Evolutionary conservation across 2,888 invertebrate species (phyloP).

Genomic region (Caradrina kadenii): DNA sequence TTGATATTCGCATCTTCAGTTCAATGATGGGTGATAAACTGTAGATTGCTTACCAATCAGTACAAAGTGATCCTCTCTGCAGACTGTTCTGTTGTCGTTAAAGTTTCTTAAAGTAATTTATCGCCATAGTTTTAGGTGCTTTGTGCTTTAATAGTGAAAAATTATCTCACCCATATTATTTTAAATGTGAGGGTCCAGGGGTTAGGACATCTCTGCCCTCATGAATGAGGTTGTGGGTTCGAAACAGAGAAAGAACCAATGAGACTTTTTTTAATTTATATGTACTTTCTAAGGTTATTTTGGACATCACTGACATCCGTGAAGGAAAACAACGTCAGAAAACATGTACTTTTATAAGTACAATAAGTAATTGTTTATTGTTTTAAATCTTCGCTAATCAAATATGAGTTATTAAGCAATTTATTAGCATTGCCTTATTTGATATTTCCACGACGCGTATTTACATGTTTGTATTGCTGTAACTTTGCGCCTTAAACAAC

Average conservation of each 20-base stretch:
- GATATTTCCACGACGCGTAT: not conserved
- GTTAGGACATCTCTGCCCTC: no score
- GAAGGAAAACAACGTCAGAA: no score
- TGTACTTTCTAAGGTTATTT: no score
- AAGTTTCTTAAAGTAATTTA: not conserved
- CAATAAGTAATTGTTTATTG: no score
- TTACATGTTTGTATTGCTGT: not conserved
- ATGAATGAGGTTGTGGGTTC: no score
- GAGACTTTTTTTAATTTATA: no score
- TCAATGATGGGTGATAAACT: conserved; percentile 4
- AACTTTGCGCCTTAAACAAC: not conserved
- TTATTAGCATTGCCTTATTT: conserved; percentile 3
- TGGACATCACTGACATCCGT: no score
- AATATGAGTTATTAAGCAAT: no score
- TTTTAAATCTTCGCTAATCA: conserved; percentile 2
- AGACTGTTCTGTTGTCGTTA: not conserved
- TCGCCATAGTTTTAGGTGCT: not conserved
- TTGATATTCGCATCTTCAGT: not conserved
- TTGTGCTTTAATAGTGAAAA: not conserved
- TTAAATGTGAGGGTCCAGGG: no score
- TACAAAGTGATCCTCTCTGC: not conserved
- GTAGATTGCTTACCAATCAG: not conserved
- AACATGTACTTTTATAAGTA: no score
- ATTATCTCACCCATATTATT: not conserved
- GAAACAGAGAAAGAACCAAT: no score